A percentile compares a stretch with the other conserved stretches of the same genome.
These are phyloP conservation scores for Meganola albula DNA, from an alignment of 2,888 invertebrate species.

Conservation along the genomic window DNA sequence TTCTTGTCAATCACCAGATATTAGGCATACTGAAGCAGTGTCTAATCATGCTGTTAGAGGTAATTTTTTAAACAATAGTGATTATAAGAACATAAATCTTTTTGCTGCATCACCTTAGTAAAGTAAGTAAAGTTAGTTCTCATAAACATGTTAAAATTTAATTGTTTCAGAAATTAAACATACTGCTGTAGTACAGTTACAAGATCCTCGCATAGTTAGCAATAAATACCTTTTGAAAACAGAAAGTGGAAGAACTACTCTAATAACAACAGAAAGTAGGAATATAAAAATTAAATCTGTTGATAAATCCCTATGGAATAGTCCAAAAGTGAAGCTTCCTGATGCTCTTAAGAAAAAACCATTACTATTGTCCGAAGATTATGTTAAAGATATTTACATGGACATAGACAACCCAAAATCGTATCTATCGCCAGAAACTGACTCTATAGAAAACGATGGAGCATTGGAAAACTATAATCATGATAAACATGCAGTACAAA, in stretches of 20 bases:
- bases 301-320: constrained; percentile 37
- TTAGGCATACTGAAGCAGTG: constrained; percentile 28
- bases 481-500: no score
- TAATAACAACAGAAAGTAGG: constrained; percentile 37
- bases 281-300: constrained; percentile 42
- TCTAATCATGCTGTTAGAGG: constrained; percentile 40
- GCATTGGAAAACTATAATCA: no score
- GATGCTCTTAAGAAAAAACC: constrained; percentile 33
- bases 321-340: constrained; percentile 36
- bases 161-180: constrained; percentile 52
- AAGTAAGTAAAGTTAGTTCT: no score
- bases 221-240: constrained; percentile 42
- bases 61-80: constrained; percentile 24
- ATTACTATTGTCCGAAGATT: constrained; percentile 24
- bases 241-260: constrained; percentile 32
- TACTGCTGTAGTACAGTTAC: constrained; percentile 38
- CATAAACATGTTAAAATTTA: no score
- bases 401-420: constrained; percentile 37
- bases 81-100: no score
- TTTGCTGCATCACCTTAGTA: no score
- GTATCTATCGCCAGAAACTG: constrained; percentile 39
- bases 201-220: constrained; percentile 54
- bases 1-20: constrained; percentile 60
- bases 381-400: constrained; percentile 37
- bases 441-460: constrained; percentile 13